phyloP scores from a whole-genome alignment of 2,888 invertebrate species.

The Heliconius charithonia region DNA sequence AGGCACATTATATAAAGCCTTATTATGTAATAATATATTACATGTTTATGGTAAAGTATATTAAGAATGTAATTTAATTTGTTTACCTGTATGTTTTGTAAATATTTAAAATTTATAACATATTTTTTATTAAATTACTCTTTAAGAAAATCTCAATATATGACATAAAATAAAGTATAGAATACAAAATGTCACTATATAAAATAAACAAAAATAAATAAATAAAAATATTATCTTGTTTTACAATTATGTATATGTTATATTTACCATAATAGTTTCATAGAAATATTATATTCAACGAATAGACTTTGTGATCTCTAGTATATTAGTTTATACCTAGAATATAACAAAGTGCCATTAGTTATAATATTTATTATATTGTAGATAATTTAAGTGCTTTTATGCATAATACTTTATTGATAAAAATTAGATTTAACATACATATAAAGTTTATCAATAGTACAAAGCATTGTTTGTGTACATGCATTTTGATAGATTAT shows the following conservation, averaged over 20 bases:
- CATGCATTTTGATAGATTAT: not conserved
- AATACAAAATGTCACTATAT: not conserved
- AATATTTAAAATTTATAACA: not conserved
- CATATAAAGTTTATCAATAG: not conserved
- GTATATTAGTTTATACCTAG: conserved; percentile 3
- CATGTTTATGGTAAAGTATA: not conserved
- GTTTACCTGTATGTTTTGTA: not conserved
- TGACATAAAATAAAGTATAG: not conserved
- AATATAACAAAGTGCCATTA: conserved; percentile 19
- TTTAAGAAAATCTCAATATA: too few species aligned
- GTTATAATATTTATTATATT: conserved; percentile 9
- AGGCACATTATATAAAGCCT: not conserved
- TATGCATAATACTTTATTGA: conserved; percentile 8
- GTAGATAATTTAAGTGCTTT: not conserved
- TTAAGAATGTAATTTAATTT: not conserved
- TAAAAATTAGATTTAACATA: not conserved
- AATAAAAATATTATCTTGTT: not conserved
- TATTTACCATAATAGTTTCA: not conserved
- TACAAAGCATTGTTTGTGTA: conserved; percentile 17
- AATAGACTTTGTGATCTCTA: conserved; percentile 19
- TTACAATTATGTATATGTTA: not conserved
- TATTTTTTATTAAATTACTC: not conserved
- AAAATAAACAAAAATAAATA: not conserved
- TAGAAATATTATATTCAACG: conserved; percentile 11
- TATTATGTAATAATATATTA: not conserved